Conservation (phyloP, 2,888 invertebrate species). For the Drosophila recens region DNA sequence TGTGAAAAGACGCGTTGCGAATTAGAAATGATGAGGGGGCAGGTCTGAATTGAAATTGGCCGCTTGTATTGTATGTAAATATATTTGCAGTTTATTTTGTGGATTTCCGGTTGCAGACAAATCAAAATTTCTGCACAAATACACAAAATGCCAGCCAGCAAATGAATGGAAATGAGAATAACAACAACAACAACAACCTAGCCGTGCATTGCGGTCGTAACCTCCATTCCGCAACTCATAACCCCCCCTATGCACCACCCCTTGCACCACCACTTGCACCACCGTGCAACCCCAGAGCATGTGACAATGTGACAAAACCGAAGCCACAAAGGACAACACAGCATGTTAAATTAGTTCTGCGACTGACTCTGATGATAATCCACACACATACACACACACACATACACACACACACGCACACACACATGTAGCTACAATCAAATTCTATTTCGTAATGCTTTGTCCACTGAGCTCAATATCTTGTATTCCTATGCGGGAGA, state of each 20-base stretch:
- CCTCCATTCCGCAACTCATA: slow-evolving; percentile 5
- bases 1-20: slow-evolving; percentile 31
- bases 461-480: slow-evolving; percentile 2
- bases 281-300: slow-evolving; percentile 19
- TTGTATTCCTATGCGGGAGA: background rate
- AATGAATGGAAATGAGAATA: slow-evolving; percentile 62
- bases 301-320: slow-evolving; percentile 68
- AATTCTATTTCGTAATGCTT: slow-evolving; percentile 4
- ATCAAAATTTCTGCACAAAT: slow-evolving; percentile 74
- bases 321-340: slow-evolving; percentile 74
- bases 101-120: slow-evolving; percentile 78
- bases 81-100: slow-evolving; percentile 74
- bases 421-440: background rate
- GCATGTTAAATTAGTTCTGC: slow-evolving; percentile 66
- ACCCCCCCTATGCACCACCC: background rate
- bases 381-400: slow-evolving; percentile 9
- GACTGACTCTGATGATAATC: slow-evolving; percentile 23
- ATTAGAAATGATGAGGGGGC: slow-evolving; percentile 36
- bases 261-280: background rate
- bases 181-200: slow-evolving; percentile 18
- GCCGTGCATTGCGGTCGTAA: slow-evolving; percentile 30
- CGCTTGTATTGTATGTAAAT: slow-evolving; percentile 57
- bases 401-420: slow-evolving; percentile 6
- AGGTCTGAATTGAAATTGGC: slow-evolving; percentile 8
- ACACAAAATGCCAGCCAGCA: slow-evolving; percentile 62